phyloP scores from a whole-genome alignment of 2,113 vertebrate genomes.

The Petroica traversi region DNA sequence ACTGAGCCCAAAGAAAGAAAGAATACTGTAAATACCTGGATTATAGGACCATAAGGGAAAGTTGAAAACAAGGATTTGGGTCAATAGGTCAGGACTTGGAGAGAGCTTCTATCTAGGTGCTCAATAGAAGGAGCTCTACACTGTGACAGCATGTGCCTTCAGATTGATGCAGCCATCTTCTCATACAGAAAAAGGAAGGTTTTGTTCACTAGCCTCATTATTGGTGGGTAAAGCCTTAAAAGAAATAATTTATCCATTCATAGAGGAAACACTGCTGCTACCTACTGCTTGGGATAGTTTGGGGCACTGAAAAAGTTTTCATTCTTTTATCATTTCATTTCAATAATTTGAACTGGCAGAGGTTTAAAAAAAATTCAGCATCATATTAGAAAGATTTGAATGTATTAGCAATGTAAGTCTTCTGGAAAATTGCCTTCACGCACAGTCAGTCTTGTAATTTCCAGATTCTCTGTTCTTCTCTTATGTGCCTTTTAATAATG shows the following conservation, averaged over 20 bases:
- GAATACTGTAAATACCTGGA: neutral
- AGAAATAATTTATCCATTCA: neutral
- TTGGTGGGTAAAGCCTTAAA: neutral
- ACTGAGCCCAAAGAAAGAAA: neutral
- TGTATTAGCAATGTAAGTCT: slow-evolving; percentile 19
- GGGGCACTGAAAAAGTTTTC: neutral
- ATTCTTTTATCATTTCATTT: neutral
- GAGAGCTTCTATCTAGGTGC: neutral
- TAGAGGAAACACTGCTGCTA: neutral
- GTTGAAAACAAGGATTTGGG: neutral
- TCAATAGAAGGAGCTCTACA: neutral
- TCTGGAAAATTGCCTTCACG: slow-evolving; percentile 29
- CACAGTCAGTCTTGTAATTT: slow-evolving; percentile 20
- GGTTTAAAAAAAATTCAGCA: neutral
- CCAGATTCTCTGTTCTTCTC: neutral
- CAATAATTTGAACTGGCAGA: neutral
- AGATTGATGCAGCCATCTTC: neutral
- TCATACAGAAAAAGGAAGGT: neutral
- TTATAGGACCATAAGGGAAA: neutral
- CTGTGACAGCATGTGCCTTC: neutral
- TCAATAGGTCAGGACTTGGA: neutral
- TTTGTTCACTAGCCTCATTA: neutral
- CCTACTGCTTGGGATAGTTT: neutral
- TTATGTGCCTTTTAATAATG: neutral
- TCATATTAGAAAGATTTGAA: neutral